phyloP scores from a whole-genome alignment of 2,113 vertebrate genomes.

The Saguinus imperator region DNA sequence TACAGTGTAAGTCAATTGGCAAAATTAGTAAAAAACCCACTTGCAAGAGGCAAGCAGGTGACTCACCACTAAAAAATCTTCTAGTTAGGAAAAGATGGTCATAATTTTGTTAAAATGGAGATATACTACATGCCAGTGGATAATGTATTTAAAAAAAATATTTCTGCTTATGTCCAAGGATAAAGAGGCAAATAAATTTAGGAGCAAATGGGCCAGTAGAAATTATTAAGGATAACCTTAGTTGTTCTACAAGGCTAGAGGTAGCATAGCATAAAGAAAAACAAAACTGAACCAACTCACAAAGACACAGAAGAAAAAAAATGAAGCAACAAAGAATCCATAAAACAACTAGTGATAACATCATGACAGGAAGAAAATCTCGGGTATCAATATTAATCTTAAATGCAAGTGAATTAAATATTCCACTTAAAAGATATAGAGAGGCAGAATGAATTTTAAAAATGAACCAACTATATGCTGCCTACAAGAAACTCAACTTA shows the following conservation, averaged over 20 bases:
- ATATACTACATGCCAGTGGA: background rate
- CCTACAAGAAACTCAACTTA: no score
- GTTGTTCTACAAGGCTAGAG: background rate
- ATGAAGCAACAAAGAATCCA: no score
- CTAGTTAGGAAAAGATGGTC: background rate
- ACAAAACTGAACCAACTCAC: no score
- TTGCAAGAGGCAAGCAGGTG: background rate
- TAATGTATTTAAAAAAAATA: background rate
- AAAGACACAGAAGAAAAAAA: no score
- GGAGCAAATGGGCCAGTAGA: background rate
- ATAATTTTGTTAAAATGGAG: slow-evolving; percentile 7
- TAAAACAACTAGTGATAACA: no score
- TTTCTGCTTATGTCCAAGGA: background rate
- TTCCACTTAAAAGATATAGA: no score
- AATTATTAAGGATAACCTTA: background rate
- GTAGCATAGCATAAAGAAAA: background rate
- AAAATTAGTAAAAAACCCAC: background rate
- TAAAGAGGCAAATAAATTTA: background rate
- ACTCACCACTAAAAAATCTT: background rate
- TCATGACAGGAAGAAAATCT: no score
- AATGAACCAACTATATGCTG: no score
- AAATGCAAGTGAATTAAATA: no score
- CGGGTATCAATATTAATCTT: no score
- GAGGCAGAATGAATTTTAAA: no score
- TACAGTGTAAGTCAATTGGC: background rate